Evolutionary conservation across 1,140 invertebrate genomes (phyloP).

Genomic region (Wasmannia auropunctata): DNA sequence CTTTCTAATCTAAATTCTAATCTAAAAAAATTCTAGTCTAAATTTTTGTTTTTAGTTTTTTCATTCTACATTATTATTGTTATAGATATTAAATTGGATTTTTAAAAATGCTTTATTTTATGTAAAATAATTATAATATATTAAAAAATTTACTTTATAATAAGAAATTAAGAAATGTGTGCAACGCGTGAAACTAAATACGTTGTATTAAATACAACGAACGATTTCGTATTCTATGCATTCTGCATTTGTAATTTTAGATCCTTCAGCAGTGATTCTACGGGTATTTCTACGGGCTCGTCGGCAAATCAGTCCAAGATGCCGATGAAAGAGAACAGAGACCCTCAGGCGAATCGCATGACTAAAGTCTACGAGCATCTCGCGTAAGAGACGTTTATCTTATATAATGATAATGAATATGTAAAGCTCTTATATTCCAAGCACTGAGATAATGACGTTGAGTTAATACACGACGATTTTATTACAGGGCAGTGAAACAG

Average conservation of each 20-base stretch:
- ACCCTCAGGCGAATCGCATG: background rate
- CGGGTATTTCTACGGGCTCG: background rate
- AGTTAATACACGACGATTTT: background rate
- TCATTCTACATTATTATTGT: background rate
- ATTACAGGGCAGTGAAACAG: slow-evolving; percentile 5
- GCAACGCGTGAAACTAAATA: background rate
- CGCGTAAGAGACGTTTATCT: slow-evolving; percentile 11
- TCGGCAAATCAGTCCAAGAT: background rate
- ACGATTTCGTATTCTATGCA: background rate
- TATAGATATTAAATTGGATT: no score
- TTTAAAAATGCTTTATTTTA: background rate
- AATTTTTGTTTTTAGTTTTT: background rate
- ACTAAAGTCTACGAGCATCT: background rate
- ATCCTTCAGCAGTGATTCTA: background rate
- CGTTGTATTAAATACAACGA: background rate
- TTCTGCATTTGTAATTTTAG: background rate
- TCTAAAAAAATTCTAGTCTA: no score
- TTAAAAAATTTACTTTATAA: background rate
- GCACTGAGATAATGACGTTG: background rate
- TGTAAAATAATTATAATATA: background rate
- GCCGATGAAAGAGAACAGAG: slow-evolving; percentile 24
- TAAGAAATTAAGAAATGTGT: no score
- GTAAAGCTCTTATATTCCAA: no score
- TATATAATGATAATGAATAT: no score
- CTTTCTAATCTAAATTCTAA: no score